Evolutionary conservation across 2,113 vertebrate genomes (phyloP), one percentile per base, ranked within the genome.

Genomic region (Corythaixoides concolor): DNA sequence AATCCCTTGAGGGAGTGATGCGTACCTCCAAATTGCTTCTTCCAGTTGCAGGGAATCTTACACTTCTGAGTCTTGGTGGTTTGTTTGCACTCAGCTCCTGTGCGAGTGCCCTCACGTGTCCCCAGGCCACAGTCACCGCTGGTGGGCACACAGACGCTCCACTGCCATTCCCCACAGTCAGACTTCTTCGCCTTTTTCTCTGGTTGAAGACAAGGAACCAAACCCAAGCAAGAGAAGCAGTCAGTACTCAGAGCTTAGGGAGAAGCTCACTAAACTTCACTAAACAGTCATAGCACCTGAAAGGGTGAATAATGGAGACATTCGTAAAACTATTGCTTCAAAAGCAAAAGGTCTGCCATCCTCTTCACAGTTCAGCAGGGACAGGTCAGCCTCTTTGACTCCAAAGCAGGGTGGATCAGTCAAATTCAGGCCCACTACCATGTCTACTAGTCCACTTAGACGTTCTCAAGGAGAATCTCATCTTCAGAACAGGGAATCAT

Each of bases 11-110:
- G 28, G 66, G 6, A n/a, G 45, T 0, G 1, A 58, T 18, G 39
- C 86, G 97, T 84, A 99, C 99, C 99, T 99, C 99, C 99, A 90
- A 99, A 99, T 81, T 99, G 99, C 97, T 99, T 99, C 98, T 99
- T 99, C 99, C 99, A 99, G 98, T 99, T 99, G 98, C 99, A 99
- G 69, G 99, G 99, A 94, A 99, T 99, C 98, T 99, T 99, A 95
- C 99, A 99, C 95, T 99, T 99, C 88, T 99, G 99, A n/a, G 99
- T 99, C 98, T 99, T 99, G 95, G 99, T 99, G 97, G 98, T 99
- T 94, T 99, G 99, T 15, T 99, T 99, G 97, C 99, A 99, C 91
- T 99, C 99, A 0, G 97, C 98, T 32, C 99, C 99, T 0, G 98
- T 97, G 33, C 99, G 99, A 2, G 99, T 99, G 49, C 99, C 99